Percentiles rank a stretch among this genome's conserved stretches.
These are phyloP conservation scores for Ceratothoa steindachneri DNA, from an alignment of 2,888 invertebrate genomes.

Conservation along the genomic window DNA sequence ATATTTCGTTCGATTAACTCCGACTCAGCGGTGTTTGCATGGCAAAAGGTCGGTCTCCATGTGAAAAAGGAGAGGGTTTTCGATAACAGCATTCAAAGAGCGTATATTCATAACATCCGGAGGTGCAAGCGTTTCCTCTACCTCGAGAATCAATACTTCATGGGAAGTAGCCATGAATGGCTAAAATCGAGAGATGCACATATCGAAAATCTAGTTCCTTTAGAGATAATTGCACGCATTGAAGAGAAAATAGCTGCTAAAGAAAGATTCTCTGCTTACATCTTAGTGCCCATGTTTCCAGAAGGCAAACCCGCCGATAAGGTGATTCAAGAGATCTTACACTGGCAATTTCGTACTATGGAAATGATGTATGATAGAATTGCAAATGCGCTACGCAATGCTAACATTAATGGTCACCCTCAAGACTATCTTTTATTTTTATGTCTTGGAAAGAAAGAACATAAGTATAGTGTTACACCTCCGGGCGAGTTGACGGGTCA, in stretches of 20 bases:
- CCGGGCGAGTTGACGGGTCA: slow-evolving; percentile 19
- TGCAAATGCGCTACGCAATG: slow-evolving; percentile 33
- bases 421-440: slow-evolving; percentile 47
- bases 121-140: slow-evolving; percentile 14
- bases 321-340: slow-evolving; percentile 46
- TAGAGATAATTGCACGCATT: slow-evolving; percentile 17
- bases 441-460: slow-evolving; percentile 44
- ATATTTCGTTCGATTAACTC: slow-evolving; percentile 19
- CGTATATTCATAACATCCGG: slow-evolving; percentile 21
- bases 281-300: slow-evolving; percentile 23
- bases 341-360: slow-evolving; percentile 48
- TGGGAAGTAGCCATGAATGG: slow-evolving; percentile 25
- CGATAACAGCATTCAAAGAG: slow-evolving; percentile 23
- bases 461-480: slow-evolving; percentile 22
- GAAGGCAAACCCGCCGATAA: slow-evolving; percentile 24
- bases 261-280: slow-evolving; percentile 19
- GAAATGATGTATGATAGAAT: slow-evolving; percentile 48
- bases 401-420: slow-evolving; percentile 33
- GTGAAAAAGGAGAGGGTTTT: slow-evolving; percentile 4
- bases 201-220: slow-evolving; percentile 16
- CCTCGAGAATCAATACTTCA: slow-evolving; percentile 24
- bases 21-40: not conserved
- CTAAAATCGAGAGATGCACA: slow-evolving; percentile 1
- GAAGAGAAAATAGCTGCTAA: not conserved
- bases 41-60: not conserved